A percentile compares a stretch with the other conserved stretches of the same genome.
Evolutionary conservation across 2,113 vertebrate genomes (phyloP).

Genomic region (Sciurus niger): DNA sequence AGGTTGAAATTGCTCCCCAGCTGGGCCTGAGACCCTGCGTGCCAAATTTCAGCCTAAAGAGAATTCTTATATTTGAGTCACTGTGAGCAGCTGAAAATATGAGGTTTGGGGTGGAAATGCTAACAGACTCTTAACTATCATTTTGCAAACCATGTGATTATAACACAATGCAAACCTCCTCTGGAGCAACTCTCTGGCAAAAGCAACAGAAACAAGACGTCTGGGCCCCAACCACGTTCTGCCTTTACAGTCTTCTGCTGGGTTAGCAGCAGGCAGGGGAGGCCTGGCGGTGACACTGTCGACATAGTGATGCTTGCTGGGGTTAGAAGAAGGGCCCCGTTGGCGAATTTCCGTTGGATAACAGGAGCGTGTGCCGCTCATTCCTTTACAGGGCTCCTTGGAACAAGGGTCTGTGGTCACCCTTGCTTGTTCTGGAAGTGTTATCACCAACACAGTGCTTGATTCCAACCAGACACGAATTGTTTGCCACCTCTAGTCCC

Average conservation of each 20-base stretch:
- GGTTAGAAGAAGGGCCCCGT: not conserved
- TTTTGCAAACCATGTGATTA: conserved; percentile 58
- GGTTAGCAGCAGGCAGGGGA: conserved; percentile 69
- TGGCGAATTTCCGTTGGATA: conserved; percentile 43
- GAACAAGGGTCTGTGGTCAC: conserved; percentile 29
- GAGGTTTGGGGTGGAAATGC: conserved; percentile 72
- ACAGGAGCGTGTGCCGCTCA: not conserved
- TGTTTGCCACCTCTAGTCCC: conserved; percentile 78
- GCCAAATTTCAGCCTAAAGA: conserved; percentile 82
- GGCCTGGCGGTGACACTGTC: not conserved
- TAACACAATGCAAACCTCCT: conserved; percentile 72
- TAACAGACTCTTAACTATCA: conserved; percentile 78
- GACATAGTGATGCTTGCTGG: not conserved
- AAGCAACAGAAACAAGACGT: conserved; percentile 79
- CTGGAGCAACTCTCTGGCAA: conserved; percentile 84
- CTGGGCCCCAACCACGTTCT: conserved; percentile 67
- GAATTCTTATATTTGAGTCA: conserved; percentile 69
- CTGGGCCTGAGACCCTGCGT: conserved; percentile 75
- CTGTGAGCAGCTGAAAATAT: conserved; percentile 58
- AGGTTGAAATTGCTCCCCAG: conserved; percentile 79
- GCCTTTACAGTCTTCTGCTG: conserved; percentile 68
- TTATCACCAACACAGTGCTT: conserved; percentile 68
- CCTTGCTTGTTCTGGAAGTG: conserved; percentile 71
- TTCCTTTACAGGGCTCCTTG: conserved; percentile 57
- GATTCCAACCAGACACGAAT: conserved; percentile 77